A percentile compares a stretch with the other conserved stretches of the same genome.
These are phyloP conservation scores for Argyrosomus japonicus DNA, from an alignment of 2,113 vertebrate species.

Conservation along the genomic window DNA sequence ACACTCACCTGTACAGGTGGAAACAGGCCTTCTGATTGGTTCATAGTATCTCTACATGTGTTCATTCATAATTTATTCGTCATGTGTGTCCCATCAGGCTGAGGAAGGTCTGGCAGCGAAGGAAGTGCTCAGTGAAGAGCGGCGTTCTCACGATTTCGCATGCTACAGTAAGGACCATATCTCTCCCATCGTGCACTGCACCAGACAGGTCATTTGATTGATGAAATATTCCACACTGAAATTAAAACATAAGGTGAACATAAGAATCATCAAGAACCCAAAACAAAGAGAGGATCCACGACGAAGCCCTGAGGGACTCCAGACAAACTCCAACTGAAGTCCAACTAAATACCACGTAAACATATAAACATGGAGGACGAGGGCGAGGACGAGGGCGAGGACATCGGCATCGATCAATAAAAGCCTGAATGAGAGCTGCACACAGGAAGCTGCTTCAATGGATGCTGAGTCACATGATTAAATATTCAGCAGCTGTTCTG, in stretches of 20 bases:
- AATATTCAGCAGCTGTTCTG: slow-evolving; percentile 4
- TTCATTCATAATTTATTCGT: too few species aligned
- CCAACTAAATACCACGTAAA: too few species aligned
- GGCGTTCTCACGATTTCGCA: not conserved
- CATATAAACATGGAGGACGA: too few species aligned
- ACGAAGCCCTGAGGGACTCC: not conserved
- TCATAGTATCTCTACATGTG: not conserved
- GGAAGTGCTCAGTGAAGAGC: slow-evolving; percentile 1
- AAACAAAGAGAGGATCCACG: not conserved
- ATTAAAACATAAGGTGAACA: too few species aligned
- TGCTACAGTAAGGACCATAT: not conserved
- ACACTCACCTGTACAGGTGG: not conserved
- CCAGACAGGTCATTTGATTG: not conserved
- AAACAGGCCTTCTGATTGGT: not conserved
- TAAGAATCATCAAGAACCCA: too few species aligned
- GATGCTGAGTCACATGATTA: slow-evolving; percentile 3
- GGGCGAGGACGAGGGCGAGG: too few species aligned
- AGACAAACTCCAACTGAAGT: too few species aligned
- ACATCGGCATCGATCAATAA: not conserved
- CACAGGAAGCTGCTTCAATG: not conserved
- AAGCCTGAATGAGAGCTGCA: too few species aligned
- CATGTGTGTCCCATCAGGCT: not conserved
- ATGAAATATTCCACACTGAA: too few species aligned
- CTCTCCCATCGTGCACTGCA: slow-evolving; percentile 9
- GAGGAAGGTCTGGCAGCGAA: slow-evolving; percentile 9